Base-by-base conservation (phyloP, 2,888 invertebrate genomes). In the Agrotis clavis region DNA sequence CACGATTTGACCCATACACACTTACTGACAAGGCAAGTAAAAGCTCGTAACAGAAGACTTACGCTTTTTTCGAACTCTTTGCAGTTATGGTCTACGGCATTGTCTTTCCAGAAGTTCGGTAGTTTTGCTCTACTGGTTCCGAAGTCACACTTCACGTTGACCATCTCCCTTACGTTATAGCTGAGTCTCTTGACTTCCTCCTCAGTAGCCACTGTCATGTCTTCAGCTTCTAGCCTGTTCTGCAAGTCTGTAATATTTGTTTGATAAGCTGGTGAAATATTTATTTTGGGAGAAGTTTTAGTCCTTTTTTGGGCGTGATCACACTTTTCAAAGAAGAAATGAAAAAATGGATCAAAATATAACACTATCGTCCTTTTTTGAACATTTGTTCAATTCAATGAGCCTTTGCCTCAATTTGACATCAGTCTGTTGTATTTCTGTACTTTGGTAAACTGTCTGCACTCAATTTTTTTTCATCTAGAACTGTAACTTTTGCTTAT, bases 101-200 rank as follows among this genome's bases (percentile, higher is more conserved):
- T 84, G 19, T 89, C 87, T n/a, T 60, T 69, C 87, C 89, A 88
- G 21, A 77, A 65, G 1, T 74, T 69, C 0, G 81, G 83, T 2
- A 86, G 53, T 3, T 45, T 63, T 14, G 65, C 41, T 16, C 72
- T 77, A 14, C 41, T 56, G 4, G 71, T 59, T 7, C 79, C 81
- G 7, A 83, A 79, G 16, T 76, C 77, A 45, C 88, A 89, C 6
- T 83, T 84, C 0, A 74, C 66, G 65, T 89, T 86, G 1, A 83
- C 80, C 5, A 79, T 11, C 3, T 83, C 82, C 9, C 78, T 79
- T 4, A 81, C 4, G 13, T 60, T 9, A 4, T 66, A 19, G 53
- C 74, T 74, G 1, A 79, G 54, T 7, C 64, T 48, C 47, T 73
- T 72, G 18, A 88, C 73, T 67, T 86, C 84, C n/a, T 77, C 76